A percentile compares a stretch with the other conserved stretches of the same genome.
Evolutionary conservation across 1,140 invertebrate species (phyloP).

Genomic region (Sarcophaga bullata): DNA sequence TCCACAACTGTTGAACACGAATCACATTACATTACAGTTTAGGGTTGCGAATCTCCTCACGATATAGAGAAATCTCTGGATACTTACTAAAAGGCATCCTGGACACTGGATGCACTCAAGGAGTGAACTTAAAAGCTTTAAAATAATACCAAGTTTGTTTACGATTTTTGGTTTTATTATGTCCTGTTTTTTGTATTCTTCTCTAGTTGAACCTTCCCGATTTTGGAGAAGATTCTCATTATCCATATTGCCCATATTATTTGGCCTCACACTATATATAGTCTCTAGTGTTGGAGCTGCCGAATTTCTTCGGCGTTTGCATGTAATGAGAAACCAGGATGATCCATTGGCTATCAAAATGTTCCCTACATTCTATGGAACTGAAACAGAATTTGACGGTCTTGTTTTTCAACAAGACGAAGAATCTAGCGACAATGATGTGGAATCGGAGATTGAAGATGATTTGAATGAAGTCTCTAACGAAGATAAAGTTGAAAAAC

Average conservation of each 20-base stretch:
- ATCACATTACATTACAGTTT: no score
- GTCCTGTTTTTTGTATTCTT: no score
- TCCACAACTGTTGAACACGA: no score
- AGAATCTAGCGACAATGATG: not conserved
- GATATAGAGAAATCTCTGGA: no score
- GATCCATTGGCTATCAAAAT: not conserved
- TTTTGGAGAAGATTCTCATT: not conserved
- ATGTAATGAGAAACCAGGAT: not conserved
- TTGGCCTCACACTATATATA: not conserved
- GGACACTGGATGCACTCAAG: no score
- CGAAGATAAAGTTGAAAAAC: not conserved
- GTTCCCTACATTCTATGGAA: not conserved
- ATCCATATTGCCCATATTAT: not conserved
- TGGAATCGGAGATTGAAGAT: not conserved
- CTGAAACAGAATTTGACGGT: not conserved
- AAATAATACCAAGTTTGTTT: no score
- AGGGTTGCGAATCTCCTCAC: no score
- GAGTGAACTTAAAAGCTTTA: no score
- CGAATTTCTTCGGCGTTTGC: not conserved
- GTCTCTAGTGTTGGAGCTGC: not conserved
- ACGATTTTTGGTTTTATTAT: no score
- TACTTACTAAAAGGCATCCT: no score
- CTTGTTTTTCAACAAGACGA: not conserved
- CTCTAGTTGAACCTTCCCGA: not conserved
- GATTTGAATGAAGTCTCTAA: not conserved